Evolutionary conservation across 2,888 invertebrate genomes (phyloP), one percentile per base, ranked within the genome.

Genomic region (Crepidodera aurea): DNA sequence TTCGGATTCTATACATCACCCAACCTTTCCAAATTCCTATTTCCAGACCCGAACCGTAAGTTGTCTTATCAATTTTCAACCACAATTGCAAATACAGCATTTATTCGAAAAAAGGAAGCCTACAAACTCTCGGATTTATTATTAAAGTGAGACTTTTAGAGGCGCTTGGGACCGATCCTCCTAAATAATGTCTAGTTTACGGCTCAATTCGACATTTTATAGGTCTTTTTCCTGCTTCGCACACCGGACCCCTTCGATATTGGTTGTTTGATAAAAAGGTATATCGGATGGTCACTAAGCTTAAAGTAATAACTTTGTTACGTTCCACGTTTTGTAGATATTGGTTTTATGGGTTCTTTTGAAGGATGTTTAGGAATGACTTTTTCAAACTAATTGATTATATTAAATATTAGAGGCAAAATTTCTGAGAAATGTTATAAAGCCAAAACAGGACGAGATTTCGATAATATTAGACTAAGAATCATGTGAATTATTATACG

Each of bases 181-280:
- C 55, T 66, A 63, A 66, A 66, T 63, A 63, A 66, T 61, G 48
- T 58, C 46, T 63, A 58, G 58, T 66, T 65, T 60, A 61, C 66
- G 51, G 66, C 37, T 60, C 66, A 58, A 66, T 63, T 61, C 58
- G 57, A 60, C 58, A 46, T 63, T 63, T 65, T 63, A 66, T 58
- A 29, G 58, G 40, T 2, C 27, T 61, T 60, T 46, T 60, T 46
- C 13, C 50, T 13, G 48, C 27, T 18, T 40, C 39, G 48, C 29
- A 46, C 32, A 44, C 53, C 16, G 18, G 25, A 16, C 40, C 39
- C 7, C 12, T 50, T 25, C 58, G 53, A 56, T 57, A 46, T 58
- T 44, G 62, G 22, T 29, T 25, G 7, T 6, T 46, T 34, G 12
- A 37, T 19, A 32, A 46, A 29, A 29, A 18, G 42, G 27, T 8